Conservation (phyloP, 2,888 invertebrate genomes). For the Volucella zonaria region DNA sequence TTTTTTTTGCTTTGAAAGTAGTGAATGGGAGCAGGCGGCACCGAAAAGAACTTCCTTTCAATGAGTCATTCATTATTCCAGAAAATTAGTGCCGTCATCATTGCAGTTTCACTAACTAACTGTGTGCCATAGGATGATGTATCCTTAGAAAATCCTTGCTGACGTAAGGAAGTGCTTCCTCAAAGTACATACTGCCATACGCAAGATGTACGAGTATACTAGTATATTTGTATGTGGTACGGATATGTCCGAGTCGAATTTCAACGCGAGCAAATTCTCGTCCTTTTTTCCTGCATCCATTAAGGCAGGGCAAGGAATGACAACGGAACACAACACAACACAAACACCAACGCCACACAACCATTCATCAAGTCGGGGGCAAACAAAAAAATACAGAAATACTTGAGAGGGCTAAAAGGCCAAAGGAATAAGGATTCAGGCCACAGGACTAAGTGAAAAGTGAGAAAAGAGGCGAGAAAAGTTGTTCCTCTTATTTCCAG, state of each 20-base stretch:
- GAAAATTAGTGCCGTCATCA: slow-evolving; percentile 13
- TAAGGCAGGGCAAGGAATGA: background rate
- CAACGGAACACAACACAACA: slow-evolving; percentile 5
- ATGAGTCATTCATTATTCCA: slow-evolving; percentile 43
- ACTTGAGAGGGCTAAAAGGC: background rate
- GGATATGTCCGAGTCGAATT: no score
- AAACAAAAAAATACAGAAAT: background rate
- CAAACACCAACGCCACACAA: background rate
- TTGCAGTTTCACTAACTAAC: slow-evolving; percentile 2
- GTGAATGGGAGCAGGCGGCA: background rate
- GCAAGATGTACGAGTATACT: slow-evolving; percentile 12
- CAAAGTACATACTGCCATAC: slow-evolving; percentile 36
- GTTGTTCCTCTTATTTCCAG: slow-evolving; percentile 27
- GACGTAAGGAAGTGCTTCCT: background rate
- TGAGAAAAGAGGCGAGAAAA: slow-evolving; percentile 11
- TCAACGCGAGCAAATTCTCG: no score
- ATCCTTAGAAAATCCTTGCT: background rate
- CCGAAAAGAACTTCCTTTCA: slow-evolving; percentile 14
- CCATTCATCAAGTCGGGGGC: slow-evolving; percentile 39
- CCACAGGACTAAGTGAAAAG: slow-evolving; percentile 33
- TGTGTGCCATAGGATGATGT: slow-evolving; percentile 17
- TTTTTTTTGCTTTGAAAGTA: background rate
- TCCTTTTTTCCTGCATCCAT: no score
- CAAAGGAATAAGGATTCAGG: slow-evolving; percentile 12
- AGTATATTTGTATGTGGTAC: background rate